Evolutionary conservation across 2,888 invertebrate genomes (phyloP).

Genomic region (Chironomus tentans): DNA sequence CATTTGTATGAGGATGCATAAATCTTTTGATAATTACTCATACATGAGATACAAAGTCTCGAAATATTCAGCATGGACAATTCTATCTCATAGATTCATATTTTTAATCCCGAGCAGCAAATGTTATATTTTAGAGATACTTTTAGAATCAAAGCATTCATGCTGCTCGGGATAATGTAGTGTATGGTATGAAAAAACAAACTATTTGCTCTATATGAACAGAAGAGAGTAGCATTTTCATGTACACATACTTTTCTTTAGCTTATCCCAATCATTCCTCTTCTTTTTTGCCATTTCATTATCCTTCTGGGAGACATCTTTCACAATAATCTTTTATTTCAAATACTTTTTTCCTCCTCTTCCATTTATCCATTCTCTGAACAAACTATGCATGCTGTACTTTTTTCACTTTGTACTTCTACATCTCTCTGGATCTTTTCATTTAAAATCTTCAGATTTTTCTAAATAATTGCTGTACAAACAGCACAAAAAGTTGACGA

Average conservation of each 20-base stretch:
- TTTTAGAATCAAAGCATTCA: too few relatives aligned
- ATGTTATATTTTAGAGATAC: too few relatives aligned
- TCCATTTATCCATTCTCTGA: background rate
- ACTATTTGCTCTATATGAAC: too few relatives aligned
- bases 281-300: constrained; percentile 5
- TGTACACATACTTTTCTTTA: too few relatives aligned
- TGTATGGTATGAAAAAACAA: too few relatives aligned
- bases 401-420: too few relatives aligned
- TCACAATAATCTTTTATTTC: constrained; percentile 21
- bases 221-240: too few relatives aligned
- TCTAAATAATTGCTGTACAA: too few relatives aligned
- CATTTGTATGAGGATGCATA: constrained; percentile 9
- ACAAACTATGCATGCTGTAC: background rate
- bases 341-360: background rate
- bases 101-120: background rate
- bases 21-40: constrained; percentile 23
- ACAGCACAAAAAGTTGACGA: background rate
- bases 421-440: background rate
- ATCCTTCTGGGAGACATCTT: constrained; percentile 24
- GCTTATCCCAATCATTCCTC: background rate
- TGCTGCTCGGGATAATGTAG: too few relatives aligned
- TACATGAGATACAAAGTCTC: background rate
- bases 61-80: background rate
- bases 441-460: background rate
- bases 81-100: background rate